A percentile compares a stretch with the other conserved stretches of the same genome.
Conservation (phyloP, 2,797 vertebrate species). For the Chelidonichthys spinosus region DNA sequence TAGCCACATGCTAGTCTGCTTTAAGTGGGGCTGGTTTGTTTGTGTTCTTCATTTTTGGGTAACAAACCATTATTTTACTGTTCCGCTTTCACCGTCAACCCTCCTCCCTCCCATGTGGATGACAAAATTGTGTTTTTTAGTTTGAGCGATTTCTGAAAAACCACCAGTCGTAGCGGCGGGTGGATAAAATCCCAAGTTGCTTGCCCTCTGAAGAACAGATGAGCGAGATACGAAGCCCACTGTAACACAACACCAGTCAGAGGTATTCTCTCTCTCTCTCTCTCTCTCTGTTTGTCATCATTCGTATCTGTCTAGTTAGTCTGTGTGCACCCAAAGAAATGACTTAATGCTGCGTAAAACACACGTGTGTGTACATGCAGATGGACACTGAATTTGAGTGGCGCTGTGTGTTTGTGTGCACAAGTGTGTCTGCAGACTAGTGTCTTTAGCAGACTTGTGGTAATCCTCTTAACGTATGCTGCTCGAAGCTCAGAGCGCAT, state of each 20-base stretch:
- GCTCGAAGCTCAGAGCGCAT: constrained; percentile 82
- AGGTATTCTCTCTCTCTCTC: constrained; percentile 3
- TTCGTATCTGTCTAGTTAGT: constrained; percentile 18
- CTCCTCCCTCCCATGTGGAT: neutral
- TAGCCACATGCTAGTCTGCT: neutral
- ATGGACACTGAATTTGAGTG: constrained; percentile 45
- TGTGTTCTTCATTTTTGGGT: neutral
- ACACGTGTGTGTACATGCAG: constrained; percentile 28
- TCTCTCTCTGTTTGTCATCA: constrained; percentile 7
- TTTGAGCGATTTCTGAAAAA: constrained; percentile 7
- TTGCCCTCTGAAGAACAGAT: constrained; percentile 33
- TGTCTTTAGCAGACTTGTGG: constrained; percentile 82
- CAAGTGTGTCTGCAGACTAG: constrained; percentile 59
- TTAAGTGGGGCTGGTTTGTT: constrained; percentile 4
- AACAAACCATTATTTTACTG: neutral
- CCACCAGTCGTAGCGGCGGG: neutral
- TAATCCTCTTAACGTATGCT: constrained; percentile 87
- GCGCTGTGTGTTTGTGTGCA: constrained; percentile 11
- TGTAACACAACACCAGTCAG: constrained; percentile 59
- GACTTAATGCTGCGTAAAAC: constrained; percentile 30
- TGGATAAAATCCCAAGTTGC: constrained; percentile 30
- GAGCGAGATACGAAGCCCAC: constrained; percentile 36
- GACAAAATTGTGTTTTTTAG: neutral
- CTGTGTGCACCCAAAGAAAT: constrained; percentile 47
- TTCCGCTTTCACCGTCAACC: neutral